Conservation (phyloP, 2,888 invertebrate species). For the Lasiommata megera region DNA sequence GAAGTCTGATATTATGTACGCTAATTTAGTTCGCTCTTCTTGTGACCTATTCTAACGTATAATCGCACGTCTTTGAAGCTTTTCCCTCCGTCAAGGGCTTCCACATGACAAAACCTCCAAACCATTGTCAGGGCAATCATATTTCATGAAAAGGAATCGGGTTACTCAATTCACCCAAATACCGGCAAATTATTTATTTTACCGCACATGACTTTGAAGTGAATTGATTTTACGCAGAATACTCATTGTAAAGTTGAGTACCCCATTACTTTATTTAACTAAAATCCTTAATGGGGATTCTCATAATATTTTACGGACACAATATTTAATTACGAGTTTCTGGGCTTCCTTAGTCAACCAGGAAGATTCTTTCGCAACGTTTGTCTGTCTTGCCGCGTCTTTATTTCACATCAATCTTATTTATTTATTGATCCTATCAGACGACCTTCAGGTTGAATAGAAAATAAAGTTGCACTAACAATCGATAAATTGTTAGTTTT, state of each 20-base stretch:
- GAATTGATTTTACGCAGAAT: too few species aligned
- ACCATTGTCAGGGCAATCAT: background rate
- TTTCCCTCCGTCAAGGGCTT: constrained; percentile 10
- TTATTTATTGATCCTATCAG: background rate
- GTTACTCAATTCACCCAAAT: too few species aligned
- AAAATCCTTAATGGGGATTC: too few species aligned
- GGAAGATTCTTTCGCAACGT: background rate
- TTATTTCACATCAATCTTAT: background rate
- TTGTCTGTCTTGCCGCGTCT: background rate
- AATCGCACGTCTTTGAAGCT: constrained; percentile 20
- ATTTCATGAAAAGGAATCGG: background rate
- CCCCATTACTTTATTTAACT: too few species aligned
- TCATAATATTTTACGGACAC: too few species aligned
- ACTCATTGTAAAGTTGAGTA: too few species aligned
- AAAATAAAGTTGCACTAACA: background rate
- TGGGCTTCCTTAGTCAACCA: background rate
- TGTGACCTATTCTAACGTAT: constrained; percentile 26
- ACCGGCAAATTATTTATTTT: background rate
- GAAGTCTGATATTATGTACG: constrained; percentile 26
- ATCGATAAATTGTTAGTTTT: background rate
- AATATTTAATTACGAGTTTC: background rate
- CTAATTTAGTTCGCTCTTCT: constrained; percentile 28
- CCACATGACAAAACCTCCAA: constrained; percentile 7
- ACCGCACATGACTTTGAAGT: too few species aligned
- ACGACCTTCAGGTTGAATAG: background rate